Evolutionary conservation across 2,797 vertebrate species (phyloP), one percentile per base, ranked within the genome.

Genomic region (Alcedo atthis): DNA sequence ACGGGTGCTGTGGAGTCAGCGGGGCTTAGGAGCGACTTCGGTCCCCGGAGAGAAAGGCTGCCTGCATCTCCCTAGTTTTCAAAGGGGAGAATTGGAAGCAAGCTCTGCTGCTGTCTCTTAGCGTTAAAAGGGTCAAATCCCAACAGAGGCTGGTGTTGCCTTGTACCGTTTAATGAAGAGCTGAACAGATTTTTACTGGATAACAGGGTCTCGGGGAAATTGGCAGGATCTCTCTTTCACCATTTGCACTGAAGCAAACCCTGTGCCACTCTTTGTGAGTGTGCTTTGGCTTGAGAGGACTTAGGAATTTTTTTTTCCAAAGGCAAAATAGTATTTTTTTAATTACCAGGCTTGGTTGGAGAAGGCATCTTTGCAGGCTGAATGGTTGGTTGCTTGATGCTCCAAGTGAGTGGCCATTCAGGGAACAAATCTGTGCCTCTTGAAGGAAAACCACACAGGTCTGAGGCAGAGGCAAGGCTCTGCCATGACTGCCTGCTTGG

Each of bases 401-500:
- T 79, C 19, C 37, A 49, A 21, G 28, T 8, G 5, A 55, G 15
- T 37, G 45, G 35, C 26, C 14, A 8, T 0, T 0, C 3, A 7
- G 14, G 37, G 22, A 67, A 11, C 12, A 46, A 73, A 71, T 22
- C 46, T 43, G 18, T 63, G 51, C 43, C 26, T 73, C 25, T 19
- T 67, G 9, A 0, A 3, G 49, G 30, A 12, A 87, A 55, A 71
- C 11, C 61, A 15, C 37, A 18, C 26, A 20, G 25, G 3, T 61
- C 24, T 57, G 61, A n/a, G 63, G 7, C 68, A 81, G 59, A 21
- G 33, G 18, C 19, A 86, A 59, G 32, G 24, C 35, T 18, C 12
- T 0, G 0, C 2, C 12, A 8, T 0, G 0, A 10, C 30, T 89
- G 71, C 22, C 42, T 53, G 6, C 37, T 49, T 35, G 37, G 35